Evolutionary conservation across 35 echinoderm and acorn worm genomes (phyloP).

Genomic region (Apostichopus japonicus): DNA sequence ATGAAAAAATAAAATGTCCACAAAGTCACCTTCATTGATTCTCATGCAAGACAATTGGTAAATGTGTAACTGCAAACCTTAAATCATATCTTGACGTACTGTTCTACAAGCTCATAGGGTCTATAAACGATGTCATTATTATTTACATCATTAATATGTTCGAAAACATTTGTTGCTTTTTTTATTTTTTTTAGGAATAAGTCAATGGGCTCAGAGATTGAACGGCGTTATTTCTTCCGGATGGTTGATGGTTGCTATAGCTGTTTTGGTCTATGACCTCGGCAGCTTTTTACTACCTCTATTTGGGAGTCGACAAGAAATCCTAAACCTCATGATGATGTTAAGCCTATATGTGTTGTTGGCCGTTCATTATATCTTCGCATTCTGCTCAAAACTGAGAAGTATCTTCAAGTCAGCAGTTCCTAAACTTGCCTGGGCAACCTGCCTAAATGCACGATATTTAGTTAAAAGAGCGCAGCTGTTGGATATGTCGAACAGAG

Average conservation of each 20-base stretch:
- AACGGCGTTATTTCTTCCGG: background rate
- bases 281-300: background rate
- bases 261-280: background rate
- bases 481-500: background rate
- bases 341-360: background rate
- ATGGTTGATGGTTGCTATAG: background rate
- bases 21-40: too few relatives aligned
- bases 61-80: too few relatives aligned
- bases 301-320: background rate
- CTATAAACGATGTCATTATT: too few relatives aligned
- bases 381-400: conserved; percentile 8
- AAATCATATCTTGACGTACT: too few relatives aligned
- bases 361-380: background rate
- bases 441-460: background rate
- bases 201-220: background rate
- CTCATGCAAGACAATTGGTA: too few relatives aligned
- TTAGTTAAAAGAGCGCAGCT: too few relatives aligned
- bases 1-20: too few relatives aligned
- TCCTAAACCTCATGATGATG: background rate
- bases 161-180: background rate
- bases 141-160: too few relatives aligned
- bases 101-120: too few relatives aligned
- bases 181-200: background rate
- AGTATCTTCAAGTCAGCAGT: background rate
- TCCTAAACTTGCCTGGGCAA: background rate